phyloP scores from a whole-genome alignment of 2,113 vertebrate genomes.

The Regulus satrapa region DNA sequence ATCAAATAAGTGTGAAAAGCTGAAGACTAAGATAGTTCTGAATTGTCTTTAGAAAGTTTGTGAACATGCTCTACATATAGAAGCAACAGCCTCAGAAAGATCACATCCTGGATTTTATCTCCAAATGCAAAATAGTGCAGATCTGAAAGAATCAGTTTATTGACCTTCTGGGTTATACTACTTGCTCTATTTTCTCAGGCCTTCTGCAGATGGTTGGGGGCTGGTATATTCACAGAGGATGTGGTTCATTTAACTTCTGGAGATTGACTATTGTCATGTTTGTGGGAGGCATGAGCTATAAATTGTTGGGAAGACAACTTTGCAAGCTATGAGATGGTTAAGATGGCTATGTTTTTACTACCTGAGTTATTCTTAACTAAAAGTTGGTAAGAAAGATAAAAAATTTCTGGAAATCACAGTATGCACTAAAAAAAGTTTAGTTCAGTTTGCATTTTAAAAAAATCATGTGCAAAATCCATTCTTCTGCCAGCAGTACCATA shows the following conservation, averaged over 20 bases:
- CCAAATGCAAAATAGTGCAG: background rate
- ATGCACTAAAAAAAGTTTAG: background rate
- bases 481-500: background rate
- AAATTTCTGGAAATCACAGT: background rate
- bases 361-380: background rate
- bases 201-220: constrained; percentile 36
- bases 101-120: background rate
- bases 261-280: background rate
- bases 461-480: background rate
- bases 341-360: background rate
- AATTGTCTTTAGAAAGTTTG: background rate
- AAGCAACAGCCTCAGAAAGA: background rate
- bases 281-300: background rate
- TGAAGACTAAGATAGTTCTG: background rate
- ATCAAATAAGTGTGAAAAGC: background rate
- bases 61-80: background rate
- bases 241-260: constrained; percentile 16
- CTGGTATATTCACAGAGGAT: constrained; percentile 28
- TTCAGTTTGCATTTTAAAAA: background rate
- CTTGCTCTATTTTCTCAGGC: constrained; percentile 42
- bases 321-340: background rate
- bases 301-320: background rate
- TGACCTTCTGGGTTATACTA: constrained; percentile 14
- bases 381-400: background rate
- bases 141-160: background rate